Evolutionary conservation across 1,140 invertebrate species (phyloP), one percentile per base, ranked within the genome.

Genomic region (Leptestheria dahalacensis): DNA sequence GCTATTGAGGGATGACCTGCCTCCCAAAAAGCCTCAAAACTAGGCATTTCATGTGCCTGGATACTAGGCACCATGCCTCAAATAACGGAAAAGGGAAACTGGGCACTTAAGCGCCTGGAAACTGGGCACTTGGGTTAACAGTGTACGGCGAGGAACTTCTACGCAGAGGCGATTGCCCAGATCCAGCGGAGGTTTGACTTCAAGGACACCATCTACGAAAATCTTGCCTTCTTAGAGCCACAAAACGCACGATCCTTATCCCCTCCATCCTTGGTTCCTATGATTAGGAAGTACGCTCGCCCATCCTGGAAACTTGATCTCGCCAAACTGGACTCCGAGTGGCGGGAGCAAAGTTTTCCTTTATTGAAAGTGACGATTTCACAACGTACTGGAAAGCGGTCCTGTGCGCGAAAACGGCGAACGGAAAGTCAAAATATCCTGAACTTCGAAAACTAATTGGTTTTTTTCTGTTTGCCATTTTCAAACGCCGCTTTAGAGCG

Each of bases 401-500:
- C 21, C 46, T 52, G 11, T 26, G 15, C 9, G n/a, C 20, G 25
- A 21, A 50, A 21, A 21, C 18, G 4, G 6, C 11, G 3, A n/a
- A 15, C 4, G 47, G 18, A 26, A 15, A 20, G 18, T 26, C 18
- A 28, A 48, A 6, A 20, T 59, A 49, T 59, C 47, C 33, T 12
- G 23, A 49, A 24, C 57, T 59, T 15, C 9, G 18, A 26, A 51
- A 57, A 51, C 3, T 59, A n/a, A n/a, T n/a, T 11, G n/a, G 20
- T 23, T 18, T 21, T 49, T 41, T 59, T 49, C n/a, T 59, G 41
- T 48, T 21, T 59, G n/a, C 47, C 57, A 9, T 59, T 57, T 23
- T 50, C 23, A 9, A 48, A 59, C 25, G 57, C 25, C 18, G 11
- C 26, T 23, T 18, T 48, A 10, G 57, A 59, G 46, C n/a, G 57